Evolutionary conservation across 2,113 vertebrate genomes (phyloP).

Genomic region (Pomatorhinus ruficollis): DNA sequence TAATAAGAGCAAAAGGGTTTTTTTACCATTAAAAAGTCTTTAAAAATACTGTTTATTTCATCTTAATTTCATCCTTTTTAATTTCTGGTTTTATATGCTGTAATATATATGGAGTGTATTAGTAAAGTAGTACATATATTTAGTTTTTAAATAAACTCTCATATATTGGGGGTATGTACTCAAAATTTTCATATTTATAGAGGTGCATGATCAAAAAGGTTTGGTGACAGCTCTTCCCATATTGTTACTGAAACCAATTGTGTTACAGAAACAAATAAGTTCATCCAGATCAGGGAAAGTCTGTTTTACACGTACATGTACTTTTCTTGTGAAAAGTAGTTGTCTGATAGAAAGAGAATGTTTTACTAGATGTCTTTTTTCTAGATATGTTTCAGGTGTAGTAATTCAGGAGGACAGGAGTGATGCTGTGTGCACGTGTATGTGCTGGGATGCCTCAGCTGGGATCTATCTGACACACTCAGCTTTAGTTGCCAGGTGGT

Average conservation of each 20-base stretch:
- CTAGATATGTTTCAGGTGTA: neutral
- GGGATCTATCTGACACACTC: neutral
- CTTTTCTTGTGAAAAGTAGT: neutral
- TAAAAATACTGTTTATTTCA: neutral
- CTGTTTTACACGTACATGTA: neutral
- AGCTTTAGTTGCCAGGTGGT: neutral
- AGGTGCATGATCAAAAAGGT: neutral
- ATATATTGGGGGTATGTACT: accelerated
- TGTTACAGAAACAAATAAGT: neutral
- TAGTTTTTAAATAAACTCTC: neutral
- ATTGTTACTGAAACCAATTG: neutral
- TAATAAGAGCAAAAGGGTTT: accelerated
- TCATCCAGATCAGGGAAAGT: neutral
- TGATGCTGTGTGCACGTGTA: accelerated
- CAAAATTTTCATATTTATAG: neutral
- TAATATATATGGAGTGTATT: neutral
- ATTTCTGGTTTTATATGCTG: neutral
- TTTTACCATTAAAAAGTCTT: neutral
- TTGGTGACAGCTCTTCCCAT: neutral
- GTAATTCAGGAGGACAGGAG: neutral
- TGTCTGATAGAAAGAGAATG: neutral
- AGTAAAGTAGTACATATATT: neutral
- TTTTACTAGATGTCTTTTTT: neutral
- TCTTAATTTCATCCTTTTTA: neutral
- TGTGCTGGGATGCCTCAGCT: neutral